Percentiles rank a stretch among this genome's conserved stretches.
Evolutionary conservation across 1,140 invertebrate genomes (phyloP).

Genomic region (Bombus confusus): DNA sequence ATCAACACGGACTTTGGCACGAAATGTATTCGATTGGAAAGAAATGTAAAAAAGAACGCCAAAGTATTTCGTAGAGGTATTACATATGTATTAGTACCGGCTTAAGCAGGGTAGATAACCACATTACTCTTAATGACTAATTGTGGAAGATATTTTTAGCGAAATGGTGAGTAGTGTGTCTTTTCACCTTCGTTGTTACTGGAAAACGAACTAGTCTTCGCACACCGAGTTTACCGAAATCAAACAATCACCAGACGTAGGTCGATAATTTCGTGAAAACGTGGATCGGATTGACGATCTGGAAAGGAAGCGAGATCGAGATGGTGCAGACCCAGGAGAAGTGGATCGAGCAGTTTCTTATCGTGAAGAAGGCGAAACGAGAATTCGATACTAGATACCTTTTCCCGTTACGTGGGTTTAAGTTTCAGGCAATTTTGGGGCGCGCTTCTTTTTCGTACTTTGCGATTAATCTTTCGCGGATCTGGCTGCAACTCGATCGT

Average conservation of each 20-base stretch:
- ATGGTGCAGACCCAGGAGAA: neutral
- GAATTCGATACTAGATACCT: rapidly evolving
- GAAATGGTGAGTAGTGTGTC: too few species aligned
- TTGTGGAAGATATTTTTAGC: too few species aligned
- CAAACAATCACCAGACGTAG: neutral
- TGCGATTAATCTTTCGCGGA: neutral
- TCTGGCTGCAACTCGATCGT: neutral
- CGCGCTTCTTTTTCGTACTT: neutral
- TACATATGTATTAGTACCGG: too few species aligned
- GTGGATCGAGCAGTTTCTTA: neutral
- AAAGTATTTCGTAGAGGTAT: too few species aligned
- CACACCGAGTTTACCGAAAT: neutral
- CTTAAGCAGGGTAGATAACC: too few species aligned
- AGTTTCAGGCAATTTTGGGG: neutral
- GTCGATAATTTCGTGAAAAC: neutral
- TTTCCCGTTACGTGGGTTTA: neutral
- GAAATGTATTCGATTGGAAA: too few species aligned
- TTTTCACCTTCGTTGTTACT: too few species aligned
- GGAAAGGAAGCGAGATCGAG: neutral
- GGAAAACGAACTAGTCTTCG: too few species aligned
- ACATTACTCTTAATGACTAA: too few species aligned
- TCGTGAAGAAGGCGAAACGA: neutral
- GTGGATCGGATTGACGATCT: neutral
- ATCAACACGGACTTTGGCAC: too few species aligned
- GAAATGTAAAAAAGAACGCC: too few species aligned